phyloP scores from a whole-genome alignment of 2,888 invertebrate species.

The Diarsia brunnea region DNA sequence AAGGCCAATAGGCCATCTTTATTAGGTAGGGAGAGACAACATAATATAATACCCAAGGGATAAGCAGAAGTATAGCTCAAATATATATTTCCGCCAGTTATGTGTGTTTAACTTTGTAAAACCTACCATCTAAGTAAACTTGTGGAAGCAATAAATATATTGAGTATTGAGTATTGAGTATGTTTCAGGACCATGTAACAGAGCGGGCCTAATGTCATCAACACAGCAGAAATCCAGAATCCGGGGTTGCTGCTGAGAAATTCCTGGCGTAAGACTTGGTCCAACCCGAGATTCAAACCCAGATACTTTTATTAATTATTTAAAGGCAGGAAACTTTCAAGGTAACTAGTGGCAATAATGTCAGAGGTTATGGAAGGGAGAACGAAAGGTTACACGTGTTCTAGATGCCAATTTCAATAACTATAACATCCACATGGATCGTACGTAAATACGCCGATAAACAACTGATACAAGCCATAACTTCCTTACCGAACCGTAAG shows the following conservation, averaged over 20 bases:
- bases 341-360: no score
- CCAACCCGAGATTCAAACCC: not conserved
- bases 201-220: not conserved
- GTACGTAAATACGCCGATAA: not conserved
- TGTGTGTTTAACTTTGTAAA: no score
- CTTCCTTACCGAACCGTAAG: conserved; percentile 27
- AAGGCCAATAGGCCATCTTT: no score
- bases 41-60: not conserved
- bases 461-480: conserved; percentile 18
- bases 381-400: not conserved
- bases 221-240: no score
- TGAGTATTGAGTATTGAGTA: no score
- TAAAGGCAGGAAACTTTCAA: no score
- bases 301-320: no score
- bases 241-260: not conserved
- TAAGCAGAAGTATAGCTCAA: not conserved
- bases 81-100: not conserved
- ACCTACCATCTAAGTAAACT: no score
- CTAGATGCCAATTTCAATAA: conserved; percentile 7
- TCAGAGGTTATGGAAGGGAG: not conserved
- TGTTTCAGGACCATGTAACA: not conserved
- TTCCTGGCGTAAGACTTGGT: not conserved
- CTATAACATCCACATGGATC: conserved; percentile 1
- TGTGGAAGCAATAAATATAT: no score
- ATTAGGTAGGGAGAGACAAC: not conserved